phyloP scores from a whole-genome alignment of 2,113 vertebrate genomes.

The Austrofundulus limnaeus region DNA sequence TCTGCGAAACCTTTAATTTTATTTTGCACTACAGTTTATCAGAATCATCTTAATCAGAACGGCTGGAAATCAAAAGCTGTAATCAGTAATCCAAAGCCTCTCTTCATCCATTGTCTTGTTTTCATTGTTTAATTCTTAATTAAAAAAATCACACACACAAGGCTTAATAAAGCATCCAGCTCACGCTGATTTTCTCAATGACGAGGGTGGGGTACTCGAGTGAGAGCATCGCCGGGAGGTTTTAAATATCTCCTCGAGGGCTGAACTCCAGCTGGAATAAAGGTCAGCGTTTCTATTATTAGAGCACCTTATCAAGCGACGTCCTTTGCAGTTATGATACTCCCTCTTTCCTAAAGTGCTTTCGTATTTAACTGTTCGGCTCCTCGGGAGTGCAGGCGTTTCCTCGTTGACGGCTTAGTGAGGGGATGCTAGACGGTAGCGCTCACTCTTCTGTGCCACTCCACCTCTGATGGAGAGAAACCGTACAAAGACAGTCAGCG shows the following conservation, averaged over 20 bases:
- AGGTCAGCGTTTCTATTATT: slow-evolving; percentile 68
- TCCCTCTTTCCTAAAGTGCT: slow-evolving; percentile 34
- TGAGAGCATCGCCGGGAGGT: background rate
- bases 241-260: slow-evolving; percentile 52
- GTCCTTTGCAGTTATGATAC: slow-evolving; percentile 52
- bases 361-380: slow-evolving; percentile 21
- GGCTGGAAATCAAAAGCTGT: slow-evolving; percentile 6
- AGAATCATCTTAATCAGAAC: slow-evolving; percentile 31
- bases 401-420: background rate
- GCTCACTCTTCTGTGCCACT: slow-evolving; percentile 25
- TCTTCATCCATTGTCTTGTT: background rate
- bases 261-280: slow-evolving; percentile 36
- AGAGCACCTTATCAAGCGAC: slow-evolving; percentile 35
- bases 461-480: slow-evolving; percentile 3
- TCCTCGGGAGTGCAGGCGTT: background rate
- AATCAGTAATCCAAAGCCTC: slow-evolving; percentile 6
- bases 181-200: slow-evolving; percentile 31
- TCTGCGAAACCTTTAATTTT: background rate
- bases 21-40: slow-evolving; percentile 20
- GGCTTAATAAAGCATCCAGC: background rate
- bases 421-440: slow-evolving; percentile 18
- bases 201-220: slow-evolving; percentile 35
- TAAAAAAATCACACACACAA: slow-evolving; percentile 8
- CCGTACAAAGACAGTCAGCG: slow-evolving; percentile 16
- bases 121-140: slow-evolving; percentile 19